phyloP scores from a whole-genome alignment of 2,888 invertebrate species.

The Eutolmus rufibarbis region DNA sequence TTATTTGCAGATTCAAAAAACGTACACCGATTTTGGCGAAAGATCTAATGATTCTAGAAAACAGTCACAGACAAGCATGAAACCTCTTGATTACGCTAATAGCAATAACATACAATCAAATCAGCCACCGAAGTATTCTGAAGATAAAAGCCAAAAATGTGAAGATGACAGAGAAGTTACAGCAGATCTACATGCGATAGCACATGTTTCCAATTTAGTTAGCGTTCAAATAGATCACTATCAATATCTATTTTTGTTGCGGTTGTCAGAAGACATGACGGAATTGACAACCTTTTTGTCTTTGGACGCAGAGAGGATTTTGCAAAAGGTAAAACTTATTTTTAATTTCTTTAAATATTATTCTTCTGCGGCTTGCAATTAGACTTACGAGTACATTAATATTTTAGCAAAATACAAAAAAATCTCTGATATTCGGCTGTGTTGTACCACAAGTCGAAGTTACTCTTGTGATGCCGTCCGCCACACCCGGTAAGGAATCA shows the following conservation, averaged over 20 bases:
- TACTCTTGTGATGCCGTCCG: constrained; percentile 86
- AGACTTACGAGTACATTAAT: background rate
- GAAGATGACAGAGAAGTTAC: constrained; percentile 59
- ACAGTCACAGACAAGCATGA: constrained; percentile 49
- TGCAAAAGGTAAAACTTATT: constrained; percentile 64
- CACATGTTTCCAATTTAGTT: constrained; percentile 82
- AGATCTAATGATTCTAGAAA: background rate
- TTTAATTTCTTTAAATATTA: background rate
- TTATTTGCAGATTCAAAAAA: background rate
- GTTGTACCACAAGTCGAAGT: constrained; percentile 86
- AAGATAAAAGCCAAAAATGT: constrained; percentile 55
- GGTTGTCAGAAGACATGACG: constrained; percentile 81
- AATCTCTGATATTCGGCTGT: constrained; percentile 74
- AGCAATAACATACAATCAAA: constrained; percentile 51
- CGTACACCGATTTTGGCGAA: background rate
- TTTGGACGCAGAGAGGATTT: constrained; percentile 77
- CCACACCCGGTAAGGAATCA: constrained; percentile 84
- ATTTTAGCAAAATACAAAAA: constrained; percentile 58
- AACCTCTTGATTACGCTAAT: constrained; percentile 51
- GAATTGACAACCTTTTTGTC: constrained; percentile 82
- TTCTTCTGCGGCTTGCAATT: background rate
- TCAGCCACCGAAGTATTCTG: constrained; percentile 46
- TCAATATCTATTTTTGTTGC: constrained; percentile 87
- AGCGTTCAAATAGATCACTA: constrained; percentile 93
- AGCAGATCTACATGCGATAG: constrained; percentile 80